Conservation (phyloP, 2,888 invertebrate species). For the Holacanthella duospinosa region DNA sequence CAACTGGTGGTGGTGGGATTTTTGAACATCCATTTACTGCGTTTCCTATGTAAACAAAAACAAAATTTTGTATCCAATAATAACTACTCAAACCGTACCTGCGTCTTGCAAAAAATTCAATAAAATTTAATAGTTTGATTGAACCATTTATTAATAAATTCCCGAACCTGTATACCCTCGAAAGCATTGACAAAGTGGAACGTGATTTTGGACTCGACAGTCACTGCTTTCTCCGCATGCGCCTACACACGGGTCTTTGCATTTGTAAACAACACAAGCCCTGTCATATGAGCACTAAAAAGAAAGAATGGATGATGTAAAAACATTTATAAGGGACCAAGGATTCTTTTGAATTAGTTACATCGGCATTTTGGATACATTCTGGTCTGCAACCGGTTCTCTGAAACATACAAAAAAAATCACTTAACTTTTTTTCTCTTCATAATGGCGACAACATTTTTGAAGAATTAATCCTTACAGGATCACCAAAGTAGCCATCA, state of each 20-base stretch:
- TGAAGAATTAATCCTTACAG: too few species aligned
- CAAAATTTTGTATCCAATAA: neutral
- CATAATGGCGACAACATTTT: too few species aligned
- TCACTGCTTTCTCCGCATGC: conserved; percentile 39
- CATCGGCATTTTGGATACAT: conserved; percentile 47
- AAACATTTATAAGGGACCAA: too few species aligned
- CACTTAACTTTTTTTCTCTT: too few species aligned
- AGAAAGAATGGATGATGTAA: too few species aligned
- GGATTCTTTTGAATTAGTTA: too few species aligned
- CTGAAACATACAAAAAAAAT: neutral
- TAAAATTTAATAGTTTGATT: neutral
- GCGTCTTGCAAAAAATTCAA: neutral
- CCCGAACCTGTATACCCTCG: conserved; percentile 15
- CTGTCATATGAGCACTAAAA: conserved; percentile 35
- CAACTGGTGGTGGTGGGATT: neutral
- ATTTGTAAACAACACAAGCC: conserved; percentile 41
- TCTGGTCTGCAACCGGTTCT: conserved; percentile 43
- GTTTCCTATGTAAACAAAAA: neutral
- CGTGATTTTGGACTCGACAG: conserved; percentile 39
- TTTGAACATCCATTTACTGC: neutral
- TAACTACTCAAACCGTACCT: neutral
- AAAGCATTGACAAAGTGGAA: conserved; percentile 35
- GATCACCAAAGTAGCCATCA: conserved; percentile 49
- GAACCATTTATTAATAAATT: neutral
- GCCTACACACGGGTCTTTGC: conserved; percentile 38